Base-by-base conservation (phyloP, 2,888 invertebrate genomes). In the Drosophila picticornis region DNA sequence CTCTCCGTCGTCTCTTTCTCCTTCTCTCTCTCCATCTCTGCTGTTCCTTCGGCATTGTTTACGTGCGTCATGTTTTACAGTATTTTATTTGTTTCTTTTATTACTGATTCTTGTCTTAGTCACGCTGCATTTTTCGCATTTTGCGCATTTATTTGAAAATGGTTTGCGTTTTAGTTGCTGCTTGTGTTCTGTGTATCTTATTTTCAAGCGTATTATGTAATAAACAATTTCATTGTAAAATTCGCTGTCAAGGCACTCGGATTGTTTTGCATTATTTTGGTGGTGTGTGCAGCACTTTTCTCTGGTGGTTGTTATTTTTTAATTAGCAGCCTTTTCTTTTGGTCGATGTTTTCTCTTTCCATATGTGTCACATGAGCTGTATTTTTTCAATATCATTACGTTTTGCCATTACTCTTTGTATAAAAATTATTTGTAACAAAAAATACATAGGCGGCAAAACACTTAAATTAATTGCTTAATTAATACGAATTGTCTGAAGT, bases 31-130 rank as follows among this genome's bases (percentile, higher is more conserved):
- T 64, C 75, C 27, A 29, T 55, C 40, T 64, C 73, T 68, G 43
- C 27, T 13, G 29, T 68, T 70, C 56, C 74, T 61, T 57, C 36
- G 38, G 63, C 80, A 72, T 83, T 87, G 88, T 89, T 87, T 87
- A 87, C 89, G 77, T 87, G 88, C 81, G 90, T 77, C 87, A 87
- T 84, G 61, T 27, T 77, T 66, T 55, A 62, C 59, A 51, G 40
- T 63, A 46, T 68, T 65, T 59, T 31, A 25, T 50, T 72, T 32
- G 16, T 9, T 60, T 73, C 53, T 62, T 72, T 55, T 75, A 40
- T 63, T 63, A 34, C 25, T 51, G 31, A 61, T 57, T 74, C 40
- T 46, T 46, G 22, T 53, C 52, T 84, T 72, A 73, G 70, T 73
- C 80, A 72, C 74, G 34, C 48, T 31, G 59, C 66, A 70, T 64